phyloP scores from a whole-genome alignment of 2,113 vertebrate genomes.

The Pheucticus melanocephalus region DNA sequence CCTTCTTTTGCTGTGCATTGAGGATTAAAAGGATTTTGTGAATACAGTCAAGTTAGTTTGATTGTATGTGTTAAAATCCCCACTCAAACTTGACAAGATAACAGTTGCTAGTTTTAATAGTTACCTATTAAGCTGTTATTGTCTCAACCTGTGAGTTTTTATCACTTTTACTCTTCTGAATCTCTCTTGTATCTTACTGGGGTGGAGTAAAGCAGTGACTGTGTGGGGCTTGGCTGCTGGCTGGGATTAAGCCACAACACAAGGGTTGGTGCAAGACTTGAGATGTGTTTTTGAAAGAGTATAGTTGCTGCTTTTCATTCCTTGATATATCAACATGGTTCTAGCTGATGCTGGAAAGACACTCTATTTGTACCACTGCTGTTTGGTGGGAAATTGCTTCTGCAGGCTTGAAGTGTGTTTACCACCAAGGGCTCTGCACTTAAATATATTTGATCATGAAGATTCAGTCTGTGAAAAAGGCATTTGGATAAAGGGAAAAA shows the following conservation, averaged over 20 bases:
- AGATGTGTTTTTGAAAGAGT: background rate
- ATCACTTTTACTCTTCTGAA: background rate
- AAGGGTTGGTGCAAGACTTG: background rate
- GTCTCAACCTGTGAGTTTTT: background rate
- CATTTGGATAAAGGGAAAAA: background rate
- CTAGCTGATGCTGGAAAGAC: background rate
- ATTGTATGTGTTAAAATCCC: background rate
- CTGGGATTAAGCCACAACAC: background rate
- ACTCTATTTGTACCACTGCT: background rate
- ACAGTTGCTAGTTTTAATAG: background rate
- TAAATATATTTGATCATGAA: background rate
- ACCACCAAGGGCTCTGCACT: background rate
- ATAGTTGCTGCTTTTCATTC: background rate
- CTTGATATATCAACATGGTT: background rate
- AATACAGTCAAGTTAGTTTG: background rate
- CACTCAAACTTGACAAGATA: background rate
- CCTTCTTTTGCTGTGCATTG: background rate
- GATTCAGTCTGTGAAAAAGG: background rate
- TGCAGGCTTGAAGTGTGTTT: background rate
- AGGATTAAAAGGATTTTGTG: background rate
- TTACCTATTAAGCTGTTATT: background rate
- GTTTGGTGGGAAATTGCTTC: background rate
- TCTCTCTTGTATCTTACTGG: background rate
- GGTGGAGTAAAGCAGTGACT: background rate
- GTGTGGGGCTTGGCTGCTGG: background rate